Conservation (phyloP, 2,797 vertebrate species). For the Carcharodon carcharias region DNA sequence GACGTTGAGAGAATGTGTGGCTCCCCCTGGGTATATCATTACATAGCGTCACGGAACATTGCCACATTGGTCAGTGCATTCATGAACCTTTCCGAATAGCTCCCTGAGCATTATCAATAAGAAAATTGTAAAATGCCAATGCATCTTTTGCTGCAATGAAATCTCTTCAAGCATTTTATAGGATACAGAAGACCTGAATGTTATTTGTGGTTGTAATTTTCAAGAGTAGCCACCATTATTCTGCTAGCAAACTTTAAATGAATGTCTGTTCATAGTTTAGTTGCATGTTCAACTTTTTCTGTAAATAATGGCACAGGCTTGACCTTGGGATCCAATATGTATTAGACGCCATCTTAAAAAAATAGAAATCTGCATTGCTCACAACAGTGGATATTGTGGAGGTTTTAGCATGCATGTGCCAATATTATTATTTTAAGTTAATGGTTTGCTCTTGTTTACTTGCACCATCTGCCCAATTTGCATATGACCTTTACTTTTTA, state of each 20-base stretch:
- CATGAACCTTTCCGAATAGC: constrained; percentile 39
- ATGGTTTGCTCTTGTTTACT: constrained; percentile 54
- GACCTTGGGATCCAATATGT: background rate
- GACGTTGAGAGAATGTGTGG: constrained; percentile 40
- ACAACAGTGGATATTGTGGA: background rate
- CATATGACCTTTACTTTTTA: constrained; percentile 67
- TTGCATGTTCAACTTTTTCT: background rate
- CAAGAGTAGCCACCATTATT: background rate
- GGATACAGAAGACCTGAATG: background rate
- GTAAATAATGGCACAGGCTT: background rate
- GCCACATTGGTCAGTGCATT: constrained; percentile 44
- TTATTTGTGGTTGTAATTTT: background rate
- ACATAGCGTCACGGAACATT: constrained; percentile 42
- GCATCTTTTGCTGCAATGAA: background rate
- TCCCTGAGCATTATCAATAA: background rate
- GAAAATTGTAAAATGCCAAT: background rate
- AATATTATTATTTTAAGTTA: constrained; percentile 38
- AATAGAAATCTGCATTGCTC: background rate
- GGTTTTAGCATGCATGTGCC: background rate
- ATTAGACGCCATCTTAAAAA: background rate
- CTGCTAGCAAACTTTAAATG: background rate
- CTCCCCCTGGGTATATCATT: constrained; percentile 45
- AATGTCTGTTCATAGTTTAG: background rate
- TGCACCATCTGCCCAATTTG: constrained; percentile 59
- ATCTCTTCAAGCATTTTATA: background rate